Percentiles rank a stretch among this genome's conserved stretches.
Evolutionary conservation across 2,888 invertebrate genomes (phyloP).

Genomic region (Sinotaia quadrata): DNA sequence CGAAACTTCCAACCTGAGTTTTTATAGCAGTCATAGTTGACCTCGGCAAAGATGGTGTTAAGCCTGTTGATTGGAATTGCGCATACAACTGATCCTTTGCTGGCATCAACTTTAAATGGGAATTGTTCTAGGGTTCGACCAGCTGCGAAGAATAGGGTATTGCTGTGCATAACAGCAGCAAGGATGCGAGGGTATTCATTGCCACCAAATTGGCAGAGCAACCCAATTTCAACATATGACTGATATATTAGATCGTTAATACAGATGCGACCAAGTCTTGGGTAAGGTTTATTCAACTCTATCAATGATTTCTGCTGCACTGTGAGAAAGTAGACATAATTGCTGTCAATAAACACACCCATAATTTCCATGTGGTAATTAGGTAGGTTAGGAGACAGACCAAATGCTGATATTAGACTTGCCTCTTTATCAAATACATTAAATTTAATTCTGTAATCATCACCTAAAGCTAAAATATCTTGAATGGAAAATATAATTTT

Average conservation of each 20-base stretch:
- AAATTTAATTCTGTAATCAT: slow-evolving; percentile 21
- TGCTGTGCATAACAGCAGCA: slow-evolving; percentile 35
- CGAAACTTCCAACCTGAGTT: slow-evolving; percentile 16
- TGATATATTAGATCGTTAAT: slow-evolving; percentile 53
- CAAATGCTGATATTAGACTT: slow-evolving; percentile 28
- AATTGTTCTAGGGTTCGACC: not conserved
- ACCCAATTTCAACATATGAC: slow-evolving; percentile 69
- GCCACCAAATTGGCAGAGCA: slow-evolving; percentile 47
- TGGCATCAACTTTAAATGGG: slow-evolving; percentile 6
- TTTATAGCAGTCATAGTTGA: slow-evolving; percentile 37
- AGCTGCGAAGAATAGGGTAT: slow-evolving; percentile 32
- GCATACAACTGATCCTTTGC: slow-evolving; percentile 40
- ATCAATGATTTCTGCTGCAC: slow-evolving; percentile 49
- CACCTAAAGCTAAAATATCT: slow-evolving; percentile 1
- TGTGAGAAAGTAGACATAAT: slow-evolving; percentile 63
- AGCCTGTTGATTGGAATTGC: slow-evolving; percentile 32
- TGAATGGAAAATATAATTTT: slow-evolving; percentile 35
- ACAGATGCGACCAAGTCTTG: slow-evolving; percentile 67
- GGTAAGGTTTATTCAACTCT: slow-evolving; percentile 38
- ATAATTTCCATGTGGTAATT: slow-evolving; percentile 57
- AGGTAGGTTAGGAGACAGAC: slow-evolving; percentile 7
- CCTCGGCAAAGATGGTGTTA: slow-evolving; percentile 23
- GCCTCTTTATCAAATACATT: not conserved
- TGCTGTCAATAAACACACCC: slow-evolving; percentile 56
- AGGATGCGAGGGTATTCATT: slow-evolving; percentile 41